Conservation (phyloP, 2,797 vertebrate species). For the Intellagama lesueurii region DNA sequence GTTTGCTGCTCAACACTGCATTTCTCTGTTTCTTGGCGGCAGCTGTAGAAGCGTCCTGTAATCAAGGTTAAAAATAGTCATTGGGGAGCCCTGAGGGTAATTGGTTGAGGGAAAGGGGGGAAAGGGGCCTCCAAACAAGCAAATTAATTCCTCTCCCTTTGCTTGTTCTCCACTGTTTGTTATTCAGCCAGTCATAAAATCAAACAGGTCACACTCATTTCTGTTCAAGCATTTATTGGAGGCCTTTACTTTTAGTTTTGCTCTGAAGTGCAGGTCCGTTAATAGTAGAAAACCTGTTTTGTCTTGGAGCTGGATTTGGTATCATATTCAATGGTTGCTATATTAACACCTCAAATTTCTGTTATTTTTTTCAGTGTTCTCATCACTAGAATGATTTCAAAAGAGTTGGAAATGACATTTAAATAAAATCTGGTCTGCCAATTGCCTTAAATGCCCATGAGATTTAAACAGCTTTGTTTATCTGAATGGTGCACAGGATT, state of each 20-base stretch:
- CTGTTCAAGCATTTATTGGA: conserved; percentile 31
- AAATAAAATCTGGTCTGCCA: neutral
- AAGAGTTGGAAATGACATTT: neutral
- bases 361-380: neutral
- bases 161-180: conserved; percentile 41
- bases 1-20: conserved; percentile 16
- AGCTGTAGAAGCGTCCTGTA: conserved; percentile 51
- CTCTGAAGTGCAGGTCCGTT: neutral
- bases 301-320: conserved; percentile 22
- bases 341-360: neutral
- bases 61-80: conserved; percentile 37
- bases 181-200: conserved; percentile 44
- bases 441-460: neutral
- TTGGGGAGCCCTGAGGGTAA: conserved; percentile 45
- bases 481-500: neutral
- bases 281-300: neutral
- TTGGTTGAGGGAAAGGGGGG: neutral
- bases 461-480: neutral
- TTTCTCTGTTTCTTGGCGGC: conserved; percentile 47
- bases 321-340: neutral
- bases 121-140: conserved; percentile 44
- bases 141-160: conserved; percentile 58
- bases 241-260: conserved; percentile 21
- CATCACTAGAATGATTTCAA: neutral
- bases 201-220: neutral